Conservation (phyloP, 1,140 invertebrate species). For the Teleopsis dalmanni region DNA sequence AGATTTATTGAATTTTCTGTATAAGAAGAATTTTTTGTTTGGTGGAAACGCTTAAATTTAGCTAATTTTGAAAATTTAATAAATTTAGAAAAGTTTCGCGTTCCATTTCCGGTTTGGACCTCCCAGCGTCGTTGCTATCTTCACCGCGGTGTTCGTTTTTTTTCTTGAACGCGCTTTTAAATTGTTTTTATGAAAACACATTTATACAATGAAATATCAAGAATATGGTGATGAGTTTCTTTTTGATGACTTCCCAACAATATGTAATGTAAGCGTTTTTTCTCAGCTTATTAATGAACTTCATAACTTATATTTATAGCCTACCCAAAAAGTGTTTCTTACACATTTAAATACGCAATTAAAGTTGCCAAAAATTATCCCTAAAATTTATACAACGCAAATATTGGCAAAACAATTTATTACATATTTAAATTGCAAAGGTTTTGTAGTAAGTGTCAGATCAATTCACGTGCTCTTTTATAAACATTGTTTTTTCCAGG, state of each 20-base stretch:
- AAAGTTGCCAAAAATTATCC: background rate
- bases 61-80: no score
- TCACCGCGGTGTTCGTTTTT: no score
- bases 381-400: constrained; percentile 6
- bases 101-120: no score
- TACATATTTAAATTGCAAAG: background rate
- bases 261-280: constrained; percentile 3
- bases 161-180: no score
- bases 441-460: background rate
- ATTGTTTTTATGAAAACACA: no score
- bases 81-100: no score
- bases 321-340: constrained; percentile 8
- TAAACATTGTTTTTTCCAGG: background rate
- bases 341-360: constrained; percentile 1
- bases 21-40: no score
- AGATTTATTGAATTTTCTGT: no score
- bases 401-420: background rate
- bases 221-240: constrained; percentile 6
- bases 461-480: background rate
- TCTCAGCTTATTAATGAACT: background rate
- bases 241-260: constrained; percentile 7
- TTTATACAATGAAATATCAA: constrained; percentile 13
- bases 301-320: background rate
- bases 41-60: no score
- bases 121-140: no score